These are phyloP conservation scores for Sphenopsis melanotis DNA, from an alignment of 2,797 vertebrate genomes.

Conservation along the genomic window DNA sequence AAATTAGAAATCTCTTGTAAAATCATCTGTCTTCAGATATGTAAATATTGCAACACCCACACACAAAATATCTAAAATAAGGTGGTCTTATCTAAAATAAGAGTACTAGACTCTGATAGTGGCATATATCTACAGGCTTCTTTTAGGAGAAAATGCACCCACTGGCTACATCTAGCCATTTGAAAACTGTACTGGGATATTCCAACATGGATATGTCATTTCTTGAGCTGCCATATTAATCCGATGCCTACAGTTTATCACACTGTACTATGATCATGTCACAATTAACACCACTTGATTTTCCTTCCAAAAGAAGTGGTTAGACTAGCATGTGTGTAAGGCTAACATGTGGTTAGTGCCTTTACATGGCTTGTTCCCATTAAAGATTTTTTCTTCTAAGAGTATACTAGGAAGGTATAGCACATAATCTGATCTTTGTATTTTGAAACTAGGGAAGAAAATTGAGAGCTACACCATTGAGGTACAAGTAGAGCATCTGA, in stretches of 20 bases:
- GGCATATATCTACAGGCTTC: neutral
- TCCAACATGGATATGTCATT: neutral
- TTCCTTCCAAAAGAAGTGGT: neutral
- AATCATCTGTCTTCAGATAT: neutral
- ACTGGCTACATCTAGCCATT: neutral
- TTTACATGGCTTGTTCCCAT: neutral
- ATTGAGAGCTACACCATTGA: neutral
- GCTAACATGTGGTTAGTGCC: neutral
- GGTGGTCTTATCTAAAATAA: neutral
- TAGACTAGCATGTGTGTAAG: neutral
- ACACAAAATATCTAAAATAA: neutral
- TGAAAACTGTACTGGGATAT: neutral
- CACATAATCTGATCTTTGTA: neutral
- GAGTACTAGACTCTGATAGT: neutral
- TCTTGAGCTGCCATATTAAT: neutral
- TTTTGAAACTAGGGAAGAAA: neutral
- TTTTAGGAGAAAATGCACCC: neutral
- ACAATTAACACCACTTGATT: neutral
- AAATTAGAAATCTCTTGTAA: neutral
- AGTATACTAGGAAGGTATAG: neutral
- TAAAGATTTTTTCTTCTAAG: neutral
- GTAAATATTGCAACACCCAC: neutral
- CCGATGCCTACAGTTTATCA: neutral
- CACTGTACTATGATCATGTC: neutral
- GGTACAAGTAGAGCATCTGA: neutral